These are phyloP conservation scores for Neodiprion pinetum DNA, from an alignment of 1,140 invertebrate genomes.

Conservation along the genomic window DNA sequence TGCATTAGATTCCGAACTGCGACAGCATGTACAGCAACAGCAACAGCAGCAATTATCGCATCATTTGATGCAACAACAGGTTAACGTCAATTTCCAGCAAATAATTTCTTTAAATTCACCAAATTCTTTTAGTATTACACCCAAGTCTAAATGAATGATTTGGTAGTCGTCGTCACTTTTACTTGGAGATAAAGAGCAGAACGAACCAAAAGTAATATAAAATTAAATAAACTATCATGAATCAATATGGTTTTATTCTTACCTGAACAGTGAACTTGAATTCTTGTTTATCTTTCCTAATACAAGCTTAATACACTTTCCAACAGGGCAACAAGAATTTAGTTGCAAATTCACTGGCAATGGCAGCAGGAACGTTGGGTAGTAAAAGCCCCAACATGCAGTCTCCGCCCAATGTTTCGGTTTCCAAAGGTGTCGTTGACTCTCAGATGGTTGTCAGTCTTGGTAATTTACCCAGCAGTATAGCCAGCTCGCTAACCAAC, in stretches of 20 bases:
- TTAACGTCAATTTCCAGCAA: not conserved
- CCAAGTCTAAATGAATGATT: too few species aligned
- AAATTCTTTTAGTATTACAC: not conserved
- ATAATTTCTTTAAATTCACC: not conserved
- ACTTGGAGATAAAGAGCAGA: too few species aligned
- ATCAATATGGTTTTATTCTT: too few species aligned
- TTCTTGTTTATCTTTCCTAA: not conserved
- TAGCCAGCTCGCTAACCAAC: conserved; percentile 64
- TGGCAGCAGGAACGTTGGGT: conserved; percentile 74
- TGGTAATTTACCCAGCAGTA: conserved; percentile 67
- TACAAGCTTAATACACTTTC: conserved; percentile 25
- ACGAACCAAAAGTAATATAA: too few species aligned
- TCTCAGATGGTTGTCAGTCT: conserved; percentile 65
- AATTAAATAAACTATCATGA: too few species aligned
- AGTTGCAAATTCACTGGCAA: conserved; percentile 72
- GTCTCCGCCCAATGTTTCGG: conserved; percentile 79
- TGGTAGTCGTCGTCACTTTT: too few species aligned
- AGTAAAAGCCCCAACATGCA: conserved; percentile 83
- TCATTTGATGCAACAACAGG: conserved; percentile 50
- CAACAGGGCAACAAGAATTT: conserved; percentile 76
- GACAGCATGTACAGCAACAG: conserved; percentile 61
- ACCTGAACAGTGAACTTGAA: not conserved
- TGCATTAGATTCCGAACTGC: conserved; percentile 65
- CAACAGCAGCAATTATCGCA: conserved; percentile 50
- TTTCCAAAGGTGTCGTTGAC: conserved; percentile 66